Conservation (phyloP, 1,140 invertebrate genomes). For the Liolophura sinensis region DNA sequence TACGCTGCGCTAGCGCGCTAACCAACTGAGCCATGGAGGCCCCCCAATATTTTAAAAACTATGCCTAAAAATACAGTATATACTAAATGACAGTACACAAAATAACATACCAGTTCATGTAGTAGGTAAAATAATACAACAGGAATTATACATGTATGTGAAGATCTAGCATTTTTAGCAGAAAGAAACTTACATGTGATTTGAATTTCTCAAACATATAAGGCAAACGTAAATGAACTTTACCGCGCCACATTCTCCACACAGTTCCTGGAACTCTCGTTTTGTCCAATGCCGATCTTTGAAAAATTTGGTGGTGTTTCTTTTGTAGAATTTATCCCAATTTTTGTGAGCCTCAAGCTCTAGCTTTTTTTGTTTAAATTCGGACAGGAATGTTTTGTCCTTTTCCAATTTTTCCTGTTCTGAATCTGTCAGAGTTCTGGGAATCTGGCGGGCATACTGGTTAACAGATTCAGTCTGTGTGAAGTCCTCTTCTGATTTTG, state of each 20-base stretch:
- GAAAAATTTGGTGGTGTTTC: constrained; percentile 78
- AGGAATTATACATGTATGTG: too few species aligned
- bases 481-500: too few species aligned
- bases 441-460: neutral
- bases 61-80: too few species aligned
- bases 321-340: constrained; percentile 98
- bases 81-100: too few species aligned
- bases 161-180: too few species aligned
- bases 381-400: constrained; percentile 62
- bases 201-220: neutral
- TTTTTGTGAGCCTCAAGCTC: constrained; percentile 87
- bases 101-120: too few species aligned
- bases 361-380: constrained; percentile 79
- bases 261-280: constrained; percentile 87
- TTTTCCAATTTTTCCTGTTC: constrained; percentile 40
- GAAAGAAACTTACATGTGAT: too few species aligned
- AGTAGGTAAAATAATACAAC: too few species aligned
- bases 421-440: constrained; percentile 28
- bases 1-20: too few species aligned
- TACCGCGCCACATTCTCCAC: constrained; percentile 1
- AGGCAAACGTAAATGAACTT: neutral
- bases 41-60: too few species aligned
- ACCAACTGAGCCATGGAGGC: too few species aligned
- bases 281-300: constrained; percentile 97
- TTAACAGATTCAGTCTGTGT: too few species aligned